Percentiles rank a stretch among this genome's conserved stretches.
Evolutionary conservation across 2,888 invertebrate species (phyloP).

Genomic region (Macrophya alboannulata): DNA sequence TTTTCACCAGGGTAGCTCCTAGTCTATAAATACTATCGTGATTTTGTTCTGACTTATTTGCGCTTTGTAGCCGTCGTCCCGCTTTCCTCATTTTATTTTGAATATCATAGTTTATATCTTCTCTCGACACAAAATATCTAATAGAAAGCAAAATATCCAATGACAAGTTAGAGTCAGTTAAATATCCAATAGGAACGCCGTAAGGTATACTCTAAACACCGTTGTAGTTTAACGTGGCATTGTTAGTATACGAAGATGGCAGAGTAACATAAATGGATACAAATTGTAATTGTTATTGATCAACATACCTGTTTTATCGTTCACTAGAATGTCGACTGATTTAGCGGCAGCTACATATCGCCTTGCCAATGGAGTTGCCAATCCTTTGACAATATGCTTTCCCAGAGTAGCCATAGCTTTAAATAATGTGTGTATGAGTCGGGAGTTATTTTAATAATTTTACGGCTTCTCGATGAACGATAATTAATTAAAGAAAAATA

Average conservation of each 20-base stretch:
- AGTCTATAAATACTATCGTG: too few relatives aligned
- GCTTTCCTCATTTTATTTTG: too few relatives aligned
- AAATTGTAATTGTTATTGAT: neutral
- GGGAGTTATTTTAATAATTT: neutral
- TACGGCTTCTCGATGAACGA: neutral
- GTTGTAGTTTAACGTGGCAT: neutral
- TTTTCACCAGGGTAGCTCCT: too few relatives aligned
- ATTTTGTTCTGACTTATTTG: too few relatives aligned
- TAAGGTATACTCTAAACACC: too few relatives aligned
- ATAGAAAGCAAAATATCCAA: too few relatives aligned
- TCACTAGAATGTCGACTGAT: conserved; percentile 20
- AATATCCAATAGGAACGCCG: too few relatives aligned
- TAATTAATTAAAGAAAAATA: neutral
- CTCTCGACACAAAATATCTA: too few relatives aligned
- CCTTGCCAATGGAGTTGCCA: conserved; percentile 21
- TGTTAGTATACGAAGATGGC: neutral
- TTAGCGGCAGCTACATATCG: conserved; percentile 6
- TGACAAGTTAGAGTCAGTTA: too few relatives aligned
- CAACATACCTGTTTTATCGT: conserved; percentile 35
- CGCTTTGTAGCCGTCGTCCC: too few relatives aligned
- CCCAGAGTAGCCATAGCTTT: conserved; percentile 26
- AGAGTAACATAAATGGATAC: neutral
- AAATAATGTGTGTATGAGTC: neutral
- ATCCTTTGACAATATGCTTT: conserved; percentile 29
- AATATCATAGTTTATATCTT: too few relatives aligned